phyloP scores from a whole-genome alignment of 2,113 vertebrate genomes.

The Otolemur garnettii region DNA sequence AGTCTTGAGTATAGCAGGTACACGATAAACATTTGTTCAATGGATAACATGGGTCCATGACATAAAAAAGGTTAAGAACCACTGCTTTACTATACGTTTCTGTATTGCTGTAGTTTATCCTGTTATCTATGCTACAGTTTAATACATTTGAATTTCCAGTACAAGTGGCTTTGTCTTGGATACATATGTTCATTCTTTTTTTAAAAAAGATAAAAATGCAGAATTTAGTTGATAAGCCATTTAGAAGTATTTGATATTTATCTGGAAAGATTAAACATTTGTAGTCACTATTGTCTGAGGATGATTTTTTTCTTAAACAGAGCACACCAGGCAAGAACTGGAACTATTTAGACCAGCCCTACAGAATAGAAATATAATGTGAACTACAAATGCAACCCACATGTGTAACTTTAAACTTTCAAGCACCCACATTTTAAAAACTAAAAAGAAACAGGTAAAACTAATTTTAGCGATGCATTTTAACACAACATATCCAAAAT shows the following conservation, averaged over 20 bases:
- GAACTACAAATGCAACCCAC: neutral
- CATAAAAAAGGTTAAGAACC: neutral
- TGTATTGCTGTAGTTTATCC: neutral
- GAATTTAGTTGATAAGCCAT: constrained; percentile 1
- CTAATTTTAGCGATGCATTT: constrained; percentile 19
- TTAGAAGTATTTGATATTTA: constrained; percentile 35
- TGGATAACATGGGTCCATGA: neutral
- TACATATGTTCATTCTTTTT: neutral
- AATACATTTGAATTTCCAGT: constrained; percentile 9
- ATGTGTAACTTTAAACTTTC: constrained; percentile 25
- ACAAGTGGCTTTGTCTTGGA: constrained; percentile 44
- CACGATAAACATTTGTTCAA: neutral
- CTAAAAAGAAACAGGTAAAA: constrained; percentile 3
- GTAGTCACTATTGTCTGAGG: neutral
- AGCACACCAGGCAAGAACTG: neutral
- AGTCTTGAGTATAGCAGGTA: neutral
- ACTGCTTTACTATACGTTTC: neutral
- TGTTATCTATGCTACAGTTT: neutral
- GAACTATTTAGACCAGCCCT: neutral
- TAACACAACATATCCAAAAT: neutral
- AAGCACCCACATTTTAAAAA: constrained; percentile 21
- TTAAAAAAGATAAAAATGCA: constrained; percentile 1
- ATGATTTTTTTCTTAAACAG: constrained; percentile 52
- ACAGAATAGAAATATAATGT: neutral
- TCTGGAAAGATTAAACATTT: constrained; percentile 1